Evolutionary conservation across 2,797 vertebrate species (phyloP).

Genomic region (Molossus alvarezi): DNA sequence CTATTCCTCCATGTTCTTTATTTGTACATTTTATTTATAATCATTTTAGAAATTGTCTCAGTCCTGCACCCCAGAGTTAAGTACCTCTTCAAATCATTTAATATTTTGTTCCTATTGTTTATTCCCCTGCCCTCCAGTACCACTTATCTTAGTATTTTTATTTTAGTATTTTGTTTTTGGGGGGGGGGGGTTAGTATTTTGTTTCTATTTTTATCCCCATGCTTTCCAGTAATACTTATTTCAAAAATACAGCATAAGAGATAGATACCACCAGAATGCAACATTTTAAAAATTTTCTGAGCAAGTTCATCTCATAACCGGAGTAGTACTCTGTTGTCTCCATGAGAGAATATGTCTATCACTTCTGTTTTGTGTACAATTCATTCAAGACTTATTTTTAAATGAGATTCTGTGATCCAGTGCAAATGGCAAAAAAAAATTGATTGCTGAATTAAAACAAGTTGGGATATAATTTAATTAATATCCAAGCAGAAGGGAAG

Average conservation of each 20-base stretch:
- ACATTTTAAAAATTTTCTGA: background rate
- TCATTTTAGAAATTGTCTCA: background rate
- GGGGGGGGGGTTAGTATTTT: background rate
- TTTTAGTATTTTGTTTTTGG: background rate
- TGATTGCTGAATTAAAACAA: slow-evolving; percentile 83
- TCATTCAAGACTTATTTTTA: slow-evolving; percentile 75
- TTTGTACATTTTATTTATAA: slow-evolving; percentile 1
- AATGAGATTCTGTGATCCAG: slow-evolving; percentile 77
- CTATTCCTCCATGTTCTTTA: background rate
- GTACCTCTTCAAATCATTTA: background rate
- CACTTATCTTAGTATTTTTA: background rate
- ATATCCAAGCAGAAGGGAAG: slow-evolving; percentile 71
- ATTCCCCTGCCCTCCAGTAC: background rate
- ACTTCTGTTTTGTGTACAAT: slow-evolving; percentile 68
- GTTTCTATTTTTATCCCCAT: background rate
- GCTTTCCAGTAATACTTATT: background rate
- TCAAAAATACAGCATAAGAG: slow-evolving; percentile 24
- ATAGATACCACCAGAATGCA: background rate
- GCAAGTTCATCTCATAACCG: background rate
- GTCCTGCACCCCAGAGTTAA: background rate
- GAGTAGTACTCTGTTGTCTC: slow-evolving; percentile 9
- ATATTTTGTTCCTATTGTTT: background rate
- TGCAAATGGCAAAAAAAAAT: slow-evolving; percentile 75
- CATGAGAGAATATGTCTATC: slow-evolving; percentile 64
- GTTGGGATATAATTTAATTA: slow-evolving; percentile 84